A percentile compares a stretch with the other conserved stretches of the same genome.
Evolutionary conservation across 1,140 invertebrate species (phyloP).

Genomic region (Cherax quadricarinatus): DNA sequence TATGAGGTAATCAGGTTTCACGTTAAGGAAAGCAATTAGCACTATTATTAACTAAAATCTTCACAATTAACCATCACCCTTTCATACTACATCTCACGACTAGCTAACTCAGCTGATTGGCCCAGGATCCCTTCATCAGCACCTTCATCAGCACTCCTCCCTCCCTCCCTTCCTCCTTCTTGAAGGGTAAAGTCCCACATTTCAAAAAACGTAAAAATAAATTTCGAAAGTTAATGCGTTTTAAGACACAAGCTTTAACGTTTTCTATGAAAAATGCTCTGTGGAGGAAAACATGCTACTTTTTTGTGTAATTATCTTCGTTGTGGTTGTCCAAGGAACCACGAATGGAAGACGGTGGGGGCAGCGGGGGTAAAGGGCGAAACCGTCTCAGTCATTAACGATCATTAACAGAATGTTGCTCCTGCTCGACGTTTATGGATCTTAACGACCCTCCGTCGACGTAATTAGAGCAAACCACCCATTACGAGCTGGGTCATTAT

Average conservation of each 20-base stretch:
- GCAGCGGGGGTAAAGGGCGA: background rate
- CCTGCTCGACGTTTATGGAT: conserved; percentile 7
- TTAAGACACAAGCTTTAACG: background rate
- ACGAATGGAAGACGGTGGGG: background rate
- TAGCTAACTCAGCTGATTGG: too few relatives aligned
- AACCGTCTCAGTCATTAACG: background rate
- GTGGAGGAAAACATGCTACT: background rate
- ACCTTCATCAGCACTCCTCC: too few relatives aligned
- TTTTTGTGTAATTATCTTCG: background rate
- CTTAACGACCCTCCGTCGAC: conserved; percentile 5
- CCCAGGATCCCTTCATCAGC: too few relatives aligned
- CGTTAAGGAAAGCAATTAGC: too few relatives aligned
- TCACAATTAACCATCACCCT: too few relatives aligned
- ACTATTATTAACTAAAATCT: too few relatives aligned
- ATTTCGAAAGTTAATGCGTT: too few relatives aligned
- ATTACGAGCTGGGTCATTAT: conserved; percentile 6
- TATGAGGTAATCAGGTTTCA: too few relatives aligned
- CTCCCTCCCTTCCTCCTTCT: too few relatives aligned
- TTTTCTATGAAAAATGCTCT: background rate
- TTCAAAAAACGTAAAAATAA: too few relatives aligned
- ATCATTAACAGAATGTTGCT: conserved; percentile 6
- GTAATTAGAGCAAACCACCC: conserved; percentile 14
- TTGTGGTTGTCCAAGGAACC: background rate
- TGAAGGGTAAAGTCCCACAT: too few relatives aligned
- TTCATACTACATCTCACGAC: too few relatives aligned